Percentiles rank a stretch among this genome's conserved stretches.
Evolutionary conservation across 2,113 vertebrate genomes (phyloP).

Genomic region (Sakesphorus luctuosus): DNA sequence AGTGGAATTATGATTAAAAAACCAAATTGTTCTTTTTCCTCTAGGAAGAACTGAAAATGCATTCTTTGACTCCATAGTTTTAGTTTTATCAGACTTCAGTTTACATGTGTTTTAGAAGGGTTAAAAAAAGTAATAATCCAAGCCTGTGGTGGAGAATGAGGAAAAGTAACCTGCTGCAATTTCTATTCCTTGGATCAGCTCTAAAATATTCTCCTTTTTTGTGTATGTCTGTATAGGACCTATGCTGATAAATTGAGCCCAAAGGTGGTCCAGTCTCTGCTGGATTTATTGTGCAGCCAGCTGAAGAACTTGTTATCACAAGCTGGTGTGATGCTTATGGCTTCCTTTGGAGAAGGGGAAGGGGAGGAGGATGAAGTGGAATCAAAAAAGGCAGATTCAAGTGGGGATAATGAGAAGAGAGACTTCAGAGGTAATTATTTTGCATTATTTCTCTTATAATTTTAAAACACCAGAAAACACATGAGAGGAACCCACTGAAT

Average conservation of each 20-base stretch:
- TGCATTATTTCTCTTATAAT: background rate
- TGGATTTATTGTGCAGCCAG: conserved; percentile 96
- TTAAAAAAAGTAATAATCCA: background rate
- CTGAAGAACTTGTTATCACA: conserved; percentile 94
- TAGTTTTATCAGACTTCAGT: background rate
- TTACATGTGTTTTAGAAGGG: background rate
- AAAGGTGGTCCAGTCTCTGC: conserved; percentile 93
- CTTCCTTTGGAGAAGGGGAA: conserved; percentile 81
- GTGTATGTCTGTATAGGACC: conserved; percentile 73
- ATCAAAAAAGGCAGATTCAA: conserved; percentile 80
- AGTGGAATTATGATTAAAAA: background rate
- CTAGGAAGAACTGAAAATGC: background rate
- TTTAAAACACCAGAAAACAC: background rate
- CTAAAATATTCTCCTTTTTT: background rate
- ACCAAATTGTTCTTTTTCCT: background rate
- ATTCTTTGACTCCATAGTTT: background rate
- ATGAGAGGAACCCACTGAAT: background rate
- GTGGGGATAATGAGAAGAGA: conserved; percentile 85
- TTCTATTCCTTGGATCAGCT: background rate
- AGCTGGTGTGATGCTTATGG: conserved; percentile 86
- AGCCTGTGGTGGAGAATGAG: background rate
- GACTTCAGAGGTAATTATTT: conserved; percentile 87
- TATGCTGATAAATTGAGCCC: conserved; percentile 95
- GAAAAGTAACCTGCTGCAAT: background rate
- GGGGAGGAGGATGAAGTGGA: conserved; percentile 76